A percentile compares a stretch with the other conserved stretches of the same genome.
Conservation (phyloP, 2,888 invertebrate genomes). For the Netelia inedita region DNA sequence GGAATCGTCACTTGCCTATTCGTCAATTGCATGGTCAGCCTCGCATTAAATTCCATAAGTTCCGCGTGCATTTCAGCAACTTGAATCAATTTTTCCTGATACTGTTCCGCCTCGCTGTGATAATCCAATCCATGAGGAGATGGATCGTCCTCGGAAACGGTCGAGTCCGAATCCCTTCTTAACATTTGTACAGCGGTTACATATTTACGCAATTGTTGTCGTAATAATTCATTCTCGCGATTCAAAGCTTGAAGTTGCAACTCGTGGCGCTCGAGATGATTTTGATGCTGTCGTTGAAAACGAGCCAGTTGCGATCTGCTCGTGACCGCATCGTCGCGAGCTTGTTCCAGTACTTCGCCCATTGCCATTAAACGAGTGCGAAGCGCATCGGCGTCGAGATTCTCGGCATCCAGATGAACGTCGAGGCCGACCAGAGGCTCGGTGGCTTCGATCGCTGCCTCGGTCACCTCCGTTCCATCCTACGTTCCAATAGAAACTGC, state of each 20-base stretch:
- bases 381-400: constrained; percentile 77
- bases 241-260: constrained; percentile 88
- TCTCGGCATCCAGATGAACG: constrained; percentile 75
- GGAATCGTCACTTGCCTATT: constrained; percentile 76
- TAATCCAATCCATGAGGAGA: constrained; percentile 82
- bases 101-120: constrained; percentile 91
- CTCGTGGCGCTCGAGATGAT: constrained; percentile 83
- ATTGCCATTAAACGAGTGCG: constrained; percentile 79
- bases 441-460: constrained; percentile 81
- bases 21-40: constrained; percentile 90
- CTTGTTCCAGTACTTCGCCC: constrained; percentile 81
- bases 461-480: constrained; percentile 80
- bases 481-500: constrained; percentile 60
- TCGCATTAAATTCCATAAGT: constrained; percentile 95
- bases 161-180: constrained; percentile 86
- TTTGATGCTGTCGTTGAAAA: constrained; percentile 83
- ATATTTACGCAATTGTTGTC: constrained; percentile 94
- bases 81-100: constrained; percentile 95
- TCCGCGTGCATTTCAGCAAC: constrained; percentile 98
- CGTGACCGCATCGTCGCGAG: constrained; percentile 81
- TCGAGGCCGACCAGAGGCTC: constrained; percentile 78
- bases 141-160: constrained; percentile 81
- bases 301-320: constrained; percentile 81
- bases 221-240: constrained; percentile 93
- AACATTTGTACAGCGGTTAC: constrained; percentile 95